Conservation (phyloP, 2,888 invertebrate species). For the Thymelicus lineola region DNA sequence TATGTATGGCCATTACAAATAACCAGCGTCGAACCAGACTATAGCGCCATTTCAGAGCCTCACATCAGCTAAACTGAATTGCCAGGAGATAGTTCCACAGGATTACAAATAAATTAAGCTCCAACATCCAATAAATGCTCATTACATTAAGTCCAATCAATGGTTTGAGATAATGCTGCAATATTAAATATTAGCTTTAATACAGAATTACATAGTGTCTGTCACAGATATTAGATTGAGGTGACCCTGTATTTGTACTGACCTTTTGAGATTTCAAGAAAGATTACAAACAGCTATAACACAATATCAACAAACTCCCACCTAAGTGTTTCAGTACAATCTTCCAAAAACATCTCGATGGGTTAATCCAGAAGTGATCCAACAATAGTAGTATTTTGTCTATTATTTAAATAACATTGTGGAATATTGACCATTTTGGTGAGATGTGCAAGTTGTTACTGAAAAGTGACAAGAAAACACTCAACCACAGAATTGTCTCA, state of each 20-base stretch:
- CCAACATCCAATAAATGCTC: constrained; percentile 79
- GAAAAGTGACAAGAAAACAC: constrained; percentile 80
- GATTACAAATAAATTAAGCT: constrained; percentile 75
- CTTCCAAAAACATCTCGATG: constrained; percentile 50
- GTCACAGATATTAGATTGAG: constrained; percentile 69
- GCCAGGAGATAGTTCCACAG: constrained; percentile 68
- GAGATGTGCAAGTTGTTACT: constrained; percentile 74
- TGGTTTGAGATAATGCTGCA: constrained; percentile 81
- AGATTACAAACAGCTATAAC: constrained; percentile 44
- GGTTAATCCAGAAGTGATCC: constrained; percentile 49
- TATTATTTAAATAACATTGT: constrained; percentile 54
- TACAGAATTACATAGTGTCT: constrained; percentile 71
- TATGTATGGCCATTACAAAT: constrained; percentile 54
- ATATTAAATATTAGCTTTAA: constrained; percentile 84
- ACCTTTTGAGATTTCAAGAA: constrained; percentile 64
- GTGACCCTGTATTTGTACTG: constrained; percentile 77
- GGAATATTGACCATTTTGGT: constrained; percentile 68
- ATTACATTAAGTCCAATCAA: constrained; percentile 80
- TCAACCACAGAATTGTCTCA: constrained; percentile 56
- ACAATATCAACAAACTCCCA: constrained; percentile 55
- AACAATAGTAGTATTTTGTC: constrained; percentile 47
- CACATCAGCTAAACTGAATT: constrained; percentile 74
- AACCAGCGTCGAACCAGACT: constrained; percentile 59
- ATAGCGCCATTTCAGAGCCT: constrained; percentile 63
- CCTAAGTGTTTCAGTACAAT: constrained; percentile 49